phyloP scores from a whole-genome alignment of 2,113 vertebrate genomes.

The Callionymus lyra region DNA sequence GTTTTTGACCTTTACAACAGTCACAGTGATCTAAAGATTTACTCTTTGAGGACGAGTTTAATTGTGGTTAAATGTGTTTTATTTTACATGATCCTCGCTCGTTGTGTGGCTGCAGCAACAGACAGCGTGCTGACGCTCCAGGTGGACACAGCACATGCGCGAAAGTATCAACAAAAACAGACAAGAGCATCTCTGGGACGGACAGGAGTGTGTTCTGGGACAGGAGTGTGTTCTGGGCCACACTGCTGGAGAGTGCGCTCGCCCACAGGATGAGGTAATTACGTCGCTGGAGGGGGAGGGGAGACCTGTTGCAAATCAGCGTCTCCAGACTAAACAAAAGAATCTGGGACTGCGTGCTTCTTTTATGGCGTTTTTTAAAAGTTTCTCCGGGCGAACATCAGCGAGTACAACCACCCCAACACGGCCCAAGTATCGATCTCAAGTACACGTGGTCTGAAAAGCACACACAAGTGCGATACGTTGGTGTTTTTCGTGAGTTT shows the following conservation, averaged over 20 bases:
- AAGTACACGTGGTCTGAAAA: not conserved
- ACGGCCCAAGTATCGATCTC: not conserved
- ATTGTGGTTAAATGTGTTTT: too few species aligned
- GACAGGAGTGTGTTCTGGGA: slow-evolving; percentile 1
- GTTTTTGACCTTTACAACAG: too few species aligned
- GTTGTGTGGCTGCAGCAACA: too few species aligned
- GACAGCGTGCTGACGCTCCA: too few species aligned
- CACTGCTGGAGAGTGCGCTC: slow-evolving; percentile 42
- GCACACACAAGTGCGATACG: not conserved
- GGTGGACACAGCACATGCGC: too few species aligned
- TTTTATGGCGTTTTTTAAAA: slow-evolving; percentile 46
- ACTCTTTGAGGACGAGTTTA: too few species aligned
- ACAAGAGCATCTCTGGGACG: too few species aligned
- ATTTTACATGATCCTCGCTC: too few species aligned
- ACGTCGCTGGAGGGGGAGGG: slow-evolving; percentile 59
- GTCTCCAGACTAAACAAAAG: slow-evolving; percentile 76
- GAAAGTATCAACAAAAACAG: too few species aligned
- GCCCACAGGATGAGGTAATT: slow-evolving; percentile 61
- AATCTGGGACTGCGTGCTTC: slow-evolving; percentile 51
- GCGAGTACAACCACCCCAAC: not conserved
- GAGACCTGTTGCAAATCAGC: slow-evolving; percentile 75
- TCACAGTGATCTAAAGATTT: too few species aligned
- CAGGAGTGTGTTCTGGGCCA: too few species aligned
- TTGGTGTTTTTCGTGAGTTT: slow-evolving; percentile 11
- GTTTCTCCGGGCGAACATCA: slow-evolving; percentile 26